phyloP scores from a whole-genome alignment of 2,113 vertebrate genomes.

The Alosa alosa region DNA sequence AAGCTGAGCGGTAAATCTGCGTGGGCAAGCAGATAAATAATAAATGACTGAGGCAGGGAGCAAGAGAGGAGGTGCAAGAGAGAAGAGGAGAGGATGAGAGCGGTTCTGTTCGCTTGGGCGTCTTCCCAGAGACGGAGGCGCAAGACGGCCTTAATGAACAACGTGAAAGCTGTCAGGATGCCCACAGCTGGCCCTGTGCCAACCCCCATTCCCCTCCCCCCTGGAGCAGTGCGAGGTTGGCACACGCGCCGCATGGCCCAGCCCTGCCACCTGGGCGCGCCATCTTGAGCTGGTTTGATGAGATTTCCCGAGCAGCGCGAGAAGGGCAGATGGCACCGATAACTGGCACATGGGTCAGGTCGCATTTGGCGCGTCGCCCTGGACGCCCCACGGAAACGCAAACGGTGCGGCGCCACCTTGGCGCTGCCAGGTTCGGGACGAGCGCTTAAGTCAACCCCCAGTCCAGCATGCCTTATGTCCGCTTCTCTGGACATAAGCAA shows the following conservation, averaged over 20 bases:
- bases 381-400: constrained; percentile 48
- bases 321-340: constrained; percentile 60
- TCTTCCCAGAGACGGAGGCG: constrained; percentile 31
- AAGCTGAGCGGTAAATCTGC: too few species aligned
- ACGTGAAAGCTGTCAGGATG: constrained; percentile 40
- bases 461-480: constrained; percentile 26
- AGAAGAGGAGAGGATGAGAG: constrained; percentile 26
- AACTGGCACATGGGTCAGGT: constrained; percentile 55
- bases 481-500: constrained; percentile 28
- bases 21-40: too few species aligned
- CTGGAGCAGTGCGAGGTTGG: neutral
- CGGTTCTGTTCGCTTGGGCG: constrained; percentile 24
- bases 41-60: neutral
- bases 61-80: neutral
- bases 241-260: constrained; percentile 44
- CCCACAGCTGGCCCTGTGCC: constrained; percentile 58
- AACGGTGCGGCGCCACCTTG: constrained; percentile 58
- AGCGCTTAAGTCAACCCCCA: constrained; percentile 53
- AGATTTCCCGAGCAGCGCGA: constrained; percentile 56
- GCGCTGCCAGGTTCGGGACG: constrained; percentile 52
- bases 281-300: constrained; percentile 69
- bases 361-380: constrained; percentile 53
- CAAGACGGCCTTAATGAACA: constrained; percentile 1
- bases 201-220: constrained; percentile 46
- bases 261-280: constrained; percentile 64